Conservation (phyloP, 2,113 vertebrate species). For the Andinoacara biseriatus region DNA sequence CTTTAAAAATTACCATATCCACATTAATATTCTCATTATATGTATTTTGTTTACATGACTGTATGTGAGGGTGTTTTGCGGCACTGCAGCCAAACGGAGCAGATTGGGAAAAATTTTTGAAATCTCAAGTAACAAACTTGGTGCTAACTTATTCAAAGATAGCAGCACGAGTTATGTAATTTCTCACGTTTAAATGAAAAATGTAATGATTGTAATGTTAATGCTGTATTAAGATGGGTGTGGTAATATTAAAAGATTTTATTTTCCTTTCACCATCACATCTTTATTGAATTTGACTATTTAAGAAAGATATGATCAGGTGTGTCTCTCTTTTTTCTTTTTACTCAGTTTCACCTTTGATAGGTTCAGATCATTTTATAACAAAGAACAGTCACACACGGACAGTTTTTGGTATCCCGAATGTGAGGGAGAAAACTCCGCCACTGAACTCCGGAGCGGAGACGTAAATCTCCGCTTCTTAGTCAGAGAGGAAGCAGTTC, state of each 20-base stretch:
- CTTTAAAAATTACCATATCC: background rate
- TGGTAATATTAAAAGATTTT: background rate
- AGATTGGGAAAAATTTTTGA: background rate
- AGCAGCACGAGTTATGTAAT: background rate
- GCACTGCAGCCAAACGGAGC: background rate
- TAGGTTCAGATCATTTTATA: background rate
- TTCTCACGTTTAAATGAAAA: background rate
- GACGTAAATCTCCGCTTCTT: too few relatives aligned
- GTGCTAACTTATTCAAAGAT: background rate
- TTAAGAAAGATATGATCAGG: background rate
- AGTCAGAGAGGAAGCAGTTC: too few relatives aligned
- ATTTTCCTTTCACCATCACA: background rate
- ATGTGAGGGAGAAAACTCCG: background rate
- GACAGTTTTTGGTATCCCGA: too few relatives aligned
- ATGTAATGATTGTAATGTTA: background rate
- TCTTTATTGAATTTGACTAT: background rate
- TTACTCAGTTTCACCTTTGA: background rate
- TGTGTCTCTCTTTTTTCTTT: background rate
- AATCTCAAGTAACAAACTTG: background rate
- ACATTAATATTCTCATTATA: background rate
- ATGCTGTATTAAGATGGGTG: background rate
- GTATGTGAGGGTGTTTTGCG: background rate
- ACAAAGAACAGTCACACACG: too few relatives aligned
- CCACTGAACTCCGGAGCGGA: too few relatives aligned
- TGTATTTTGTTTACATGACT: background rate